Percentiles rank a stretch among this genome's conserved stretches.
Evolutionary conservation across 2,113 vertebrate species (phyloP).

Genomic region (Catharus minimus): DNA sequence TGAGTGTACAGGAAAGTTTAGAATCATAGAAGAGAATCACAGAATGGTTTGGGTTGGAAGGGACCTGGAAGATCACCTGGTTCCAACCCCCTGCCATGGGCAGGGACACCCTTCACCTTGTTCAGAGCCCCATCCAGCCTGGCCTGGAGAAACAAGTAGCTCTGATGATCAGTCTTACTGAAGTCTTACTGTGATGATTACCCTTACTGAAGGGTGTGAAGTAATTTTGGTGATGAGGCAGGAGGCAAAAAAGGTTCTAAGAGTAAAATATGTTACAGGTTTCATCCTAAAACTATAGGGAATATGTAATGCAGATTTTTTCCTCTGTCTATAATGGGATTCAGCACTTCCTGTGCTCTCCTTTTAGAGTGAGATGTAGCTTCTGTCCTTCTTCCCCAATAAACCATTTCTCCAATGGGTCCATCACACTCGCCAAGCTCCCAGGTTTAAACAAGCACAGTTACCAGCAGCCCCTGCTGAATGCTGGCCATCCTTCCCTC

Average conservation of each 20-base stretch:
- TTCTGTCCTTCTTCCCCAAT: not conserved
- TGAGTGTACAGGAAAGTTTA: rapidly evolving
- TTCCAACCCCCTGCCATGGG: not conserved
- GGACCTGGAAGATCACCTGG: not conserved
- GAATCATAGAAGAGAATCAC: not conserved
- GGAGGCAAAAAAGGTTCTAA: not conserved
- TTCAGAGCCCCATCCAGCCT: not conserved
- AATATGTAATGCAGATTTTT: not conserved
- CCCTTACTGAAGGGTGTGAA: not conserved
- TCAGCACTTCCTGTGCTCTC: not conserved
- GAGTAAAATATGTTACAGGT: not conserved
- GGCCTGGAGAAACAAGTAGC: not conserved
- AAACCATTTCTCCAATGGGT: not conserved
- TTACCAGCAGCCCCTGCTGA: rapidly evolving
- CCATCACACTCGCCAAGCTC: rapidly evolving
- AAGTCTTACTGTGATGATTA: no score
- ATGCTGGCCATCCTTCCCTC: rapidly evolving
- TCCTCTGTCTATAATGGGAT: rapidly evolving
- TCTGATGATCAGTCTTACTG: not conserved
- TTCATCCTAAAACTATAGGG: not conserved
- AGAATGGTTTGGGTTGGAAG: not conserved
- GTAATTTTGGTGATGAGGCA: not conserved
- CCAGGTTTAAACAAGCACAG: not conserved
- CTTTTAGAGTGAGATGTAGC: not conserved
- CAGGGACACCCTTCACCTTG: not conserved